These are phyloP conservation scores for Urophycis tenuis DNA, from an alignment of 2,797 vertebrate species.

Conservation along the genomic window DNA sequence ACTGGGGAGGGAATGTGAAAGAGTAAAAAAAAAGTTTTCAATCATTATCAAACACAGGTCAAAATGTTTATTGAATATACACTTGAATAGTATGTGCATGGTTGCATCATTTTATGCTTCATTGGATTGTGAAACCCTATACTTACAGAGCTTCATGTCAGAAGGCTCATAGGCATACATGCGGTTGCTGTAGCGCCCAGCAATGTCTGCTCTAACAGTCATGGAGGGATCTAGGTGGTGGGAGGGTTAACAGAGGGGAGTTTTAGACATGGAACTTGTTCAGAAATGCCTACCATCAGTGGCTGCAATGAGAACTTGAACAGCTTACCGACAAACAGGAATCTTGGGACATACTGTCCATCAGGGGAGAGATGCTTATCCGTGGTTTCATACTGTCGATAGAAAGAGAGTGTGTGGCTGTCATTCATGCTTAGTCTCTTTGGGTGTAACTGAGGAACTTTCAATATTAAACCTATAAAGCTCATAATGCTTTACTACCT, in stretches of 20 bases:
- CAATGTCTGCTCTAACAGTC: slow-evolving; percentile 93
- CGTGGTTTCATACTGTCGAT: slow-evolving; percentile 86
- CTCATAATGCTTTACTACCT: neutral
- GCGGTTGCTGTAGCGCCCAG: slow-evolving; percentile 87
- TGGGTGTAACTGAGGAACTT: neutral
- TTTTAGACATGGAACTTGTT: neutral
- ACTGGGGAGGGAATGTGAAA: slow-evolving; percentile 48
- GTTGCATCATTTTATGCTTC: neutral
- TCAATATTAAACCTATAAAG: neutral
- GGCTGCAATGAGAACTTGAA: neutral
- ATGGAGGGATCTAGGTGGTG: slow-evolving; percentile 83
- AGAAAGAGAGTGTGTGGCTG: neutral
- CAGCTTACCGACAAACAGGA: slow-evolving; percentile 83
- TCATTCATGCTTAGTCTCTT: neutral
- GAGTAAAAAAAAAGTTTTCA: neutral
- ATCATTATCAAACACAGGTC: neutral
- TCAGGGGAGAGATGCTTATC: slow-evolving; percentile 93
- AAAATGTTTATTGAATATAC: neutral
- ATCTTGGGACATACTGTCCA: slow-evolving; percentile 89
- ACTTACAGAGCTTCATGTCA: slow-evolving; percentile 84
- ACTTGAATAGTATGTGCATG: neutral
- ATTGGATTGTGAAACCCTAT: neutral
- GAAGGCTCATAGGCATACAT: slow-evolving; percentile 87
- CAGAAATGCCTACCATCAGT: neutral
- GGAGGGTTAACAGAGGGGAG: neutral